Base-by-base conservation (phyloP, 2,797 vertebrate genomes). In the Tenualosa thibaudeaui region DNA sequence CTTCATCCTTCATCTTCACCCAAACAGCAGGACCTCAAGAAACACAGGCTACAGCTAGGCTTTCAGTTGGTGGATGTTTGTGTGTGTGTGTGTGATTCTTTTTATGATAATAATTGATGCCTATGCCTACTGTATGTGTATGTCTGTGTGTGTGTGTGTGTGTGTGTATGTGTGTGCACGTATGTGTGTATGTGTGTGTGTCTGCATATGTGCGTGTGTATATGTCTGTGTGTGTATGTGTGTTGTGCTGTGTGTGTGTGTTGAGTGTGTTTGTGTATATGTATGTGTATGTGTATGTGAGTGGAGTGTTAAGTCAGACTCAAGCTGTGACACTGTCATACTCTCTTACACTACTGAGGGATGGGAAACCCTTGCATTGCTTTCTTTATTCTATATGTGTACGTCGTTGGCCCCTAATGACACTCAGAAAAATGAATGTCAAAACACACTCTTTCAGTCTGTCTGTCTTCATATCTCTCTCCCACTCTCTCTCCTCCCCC, bases 371-470 rank as follows among this genome's bases (percentile, higher is more conserved):
- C 84, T 40, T 88, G 90, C 85, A 31, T 31, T 31, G 31, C 89
- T 93, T 92, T 94, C 92, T 93, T 93, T 92, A 90, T 94, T 82
- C 91, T 88, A 92, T 93, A 89, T 82, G 40, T 68, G 82, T 58
- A 5, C 19, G 81, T 81, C 83, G 43, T 86, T 85, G 91, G 93
- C 92, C 91, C 90, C 91, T 89, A 85, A 89, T 87, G 88, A 88
- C 88, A 84, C 88, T 86, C 89, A 53, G 51, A 2, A 53, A 53
- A 13, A 15, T 53, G 12, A 53, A 15, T 53, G 12, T 15, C 51
- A 53, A 13, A 53, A 53, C 51, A 53, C 31, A 31, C 31, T 31
- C 31, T 31, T 31, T 31, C 31, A 31, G 31, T 31, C 31, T 31
- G 46, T 51, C 9, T 75, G 0, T 49, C 43, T 37, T 15, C 26